Conservation (phyloP, 2,888 invertebrate species). For the Eulithis prunata region DNA sequence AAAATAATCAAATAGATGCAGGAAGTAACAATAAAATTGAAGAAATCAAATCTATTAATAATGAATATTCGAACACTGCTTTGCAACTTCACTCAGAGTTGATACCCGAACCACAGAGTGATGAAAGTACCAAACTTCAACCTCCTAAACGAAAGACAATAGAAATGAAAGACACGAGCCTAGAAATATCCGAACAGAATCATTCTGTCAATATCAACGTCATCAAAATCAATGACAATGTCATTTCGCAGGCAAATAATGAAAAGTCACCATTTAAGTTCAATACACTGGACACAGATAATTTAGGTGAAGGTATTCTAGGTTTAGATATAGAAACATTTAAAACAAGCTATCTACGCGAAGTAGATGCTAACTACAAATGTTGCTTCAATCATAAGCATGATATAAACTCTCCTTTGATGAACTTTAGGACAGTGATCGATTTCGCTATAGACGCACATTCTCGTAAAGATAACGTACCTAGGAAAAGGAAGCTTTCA, state of each 20-base stretch:
- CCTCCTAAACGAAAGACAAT: constrained; percentile 59
- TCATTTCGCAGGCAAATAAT: constrained; percentile 33
- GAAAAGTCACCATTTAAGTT: constrained; percentile 58
- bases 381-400: constrained; percentile 32
- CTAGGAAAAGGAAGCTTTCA: constrained; percentile 28
- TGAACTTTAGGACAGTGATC: constrained; percentile 10
- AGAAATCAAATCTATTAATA: constrained; percentile 1
- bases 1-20: no score
- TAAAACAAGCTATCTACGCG: constrained; percentile 65
- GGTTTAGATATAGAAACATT: constrained; percentile 68
- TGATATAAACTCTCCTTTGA: not conserved
- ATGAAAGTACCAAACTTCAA: constrained; percentile 43
- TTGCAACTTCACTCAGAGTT: constrained; percentile 52
- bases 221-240: constrained; percentile 46
- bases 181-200: constrained; percentile 66
- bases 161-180: constrained; percentile 57
- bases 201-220: constrained; percentile 60
- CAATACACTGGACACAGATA: constrained; percentile 55
- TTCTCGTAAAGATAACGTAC: constrained; percentile 5
- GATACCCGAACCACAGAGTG: constrained; percentile 44
- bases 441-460: constrained; percentile 25
- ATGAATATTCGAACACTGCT: constrained; percentile 26
- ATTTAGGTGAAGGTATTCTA: constrained; percentile 44
- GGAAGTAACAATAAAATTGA: no score
- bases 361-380: constrained; percentile 48